These are phyloP conservation scores for Lobophora halterata DNA, from an alignment of 2,888 invertebrate genomes.

Conservation along the genomic window DNA sequence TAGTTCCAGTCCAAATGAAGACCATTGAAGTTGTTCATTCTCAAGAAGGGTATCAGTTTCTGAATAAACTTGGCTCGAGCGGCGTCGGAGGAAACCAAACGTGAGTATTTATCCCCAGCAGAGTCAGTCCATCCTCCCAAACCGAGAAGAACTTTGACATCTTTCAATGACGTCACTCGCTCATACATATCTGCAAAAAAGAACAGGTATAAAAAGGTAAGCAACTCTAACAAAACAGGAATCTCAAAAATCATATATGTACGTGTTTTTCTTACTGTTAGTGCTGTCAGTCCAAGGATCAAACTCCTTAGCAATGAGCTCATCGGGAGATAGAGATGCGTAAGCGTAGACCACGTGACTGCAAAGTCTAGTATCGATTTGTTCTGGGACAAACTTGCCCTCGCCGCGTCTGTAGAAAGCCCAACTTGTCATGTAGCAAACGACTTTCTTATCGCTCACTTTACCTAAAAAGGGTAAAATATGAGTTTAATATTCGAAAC, in stretches of 20 bases:
- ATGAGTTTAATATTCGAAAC: too few species aligned
- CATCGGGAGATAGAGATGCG: slow-evolving; percentile 91
- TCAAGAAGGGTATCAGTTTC: slow-evolving; percentile 85
- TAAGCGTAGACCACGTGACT: slow-evolving; percentile 95
- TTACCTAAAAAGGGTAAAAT: slow-evolving; percentile 46
- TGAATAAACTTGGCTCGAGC: slow-evolving; percentile 86
- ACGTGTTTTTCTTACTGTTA: slow-evolving; percentile 82
- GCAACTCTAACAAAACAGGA: not conserved
- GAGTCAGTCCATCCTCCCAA: slow-evolving; percentile 98
- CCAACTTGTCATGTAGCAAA: slow-evolving; percentile 95
- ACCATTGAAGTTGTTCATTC: slow-evolving; percentile 89
- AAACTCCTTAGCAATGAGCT: slow-evolving; percentile 87
- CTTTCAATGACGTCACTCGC: slow-evolving; percentile 85
- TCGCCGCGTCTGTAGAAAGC: slow-evolving; percentile 90
- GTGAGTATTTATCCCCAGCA: slow-evolving; percentile 91
- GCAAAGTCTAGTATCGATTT: slow-evolving; percentile 89
- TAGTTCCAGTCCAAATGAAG: slow-evolving; percentile 97
- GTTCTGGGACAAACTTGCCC: slow-evolving; percentile 92
- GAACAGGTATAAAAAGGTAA: not conserved
- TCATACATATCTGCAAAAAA: slow-evolving; percentile 86
- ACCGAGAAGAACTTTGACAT: slow-evolving; percentile 86
- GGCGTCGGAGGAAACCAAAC: slow-evolving; percentile 84
- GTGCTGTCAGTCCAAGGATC: slow-evolving; percentile 94
- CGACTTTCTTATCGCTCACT: slow-evolving; percentile 77
- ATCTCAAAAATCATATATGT: not conserved